Evolutionary conservation across 2,113 vertebrate species (phyloP), one percentile per base, ranked within the genome.

Genomic region (Syrrhaptes paradoxus): DNA sequence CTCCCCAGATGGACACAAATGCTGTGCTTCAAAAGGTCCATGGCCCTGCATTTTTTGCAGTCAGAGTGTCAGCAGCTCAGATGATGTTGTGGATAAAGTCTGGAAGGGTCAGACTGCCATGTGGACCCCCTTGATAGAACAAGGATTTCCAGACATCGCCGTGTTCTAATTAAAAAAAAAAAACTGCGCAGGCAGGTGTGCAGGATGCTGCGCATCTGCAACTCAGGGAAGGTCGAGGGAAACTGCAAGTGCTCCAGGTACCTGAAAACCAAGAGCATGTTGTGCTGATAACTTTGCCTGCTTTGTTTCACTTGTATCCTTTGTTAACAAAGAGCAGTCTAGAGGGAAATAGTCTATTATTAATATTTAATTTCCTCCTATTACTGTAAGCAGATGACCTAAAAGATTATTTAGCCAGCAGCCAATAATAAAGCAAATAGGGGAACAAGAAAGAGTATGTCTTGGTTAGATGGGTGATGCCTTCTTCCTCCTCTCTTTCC

Each of bases 291-390:
- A 68, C 84, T 86, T 94, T 95, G 80, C 71, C 93, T 95, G 92
- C 86, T 95, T 92, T 82, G 83, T 97, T 97, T 96, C 95, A 91
- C 86, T 91, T 71, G 57, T 78, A 74, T 59, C 81, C 72, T 96
- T 91, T 93, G 75, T 96, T 89, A 85, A 76, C 87, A 72, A 94
- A 70, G 90, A 89, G 51, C 86, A 78, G n/a, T 96, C 97, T 86
- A 65, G 46, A 85, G 95, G 95, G 95, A 98, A 98, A 95, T 88
- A 65, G 68, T 87, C 92, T 84, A 72, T 94, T 95, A 96, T 98
- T 97, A 96, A 96, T 96, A 95, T 95, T 97, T 97, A 95, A 97
- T 98, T 98, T 97, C 97, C 96, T 95, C 85, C 92, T 94, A 90
- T 92, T 93, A 94, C 94, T 92, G 97, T 96, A 96, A 97, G 96